Conservation (phyloP, 2,797 vertebrate species). For the Hypotaenidia okinawae region DNA sequence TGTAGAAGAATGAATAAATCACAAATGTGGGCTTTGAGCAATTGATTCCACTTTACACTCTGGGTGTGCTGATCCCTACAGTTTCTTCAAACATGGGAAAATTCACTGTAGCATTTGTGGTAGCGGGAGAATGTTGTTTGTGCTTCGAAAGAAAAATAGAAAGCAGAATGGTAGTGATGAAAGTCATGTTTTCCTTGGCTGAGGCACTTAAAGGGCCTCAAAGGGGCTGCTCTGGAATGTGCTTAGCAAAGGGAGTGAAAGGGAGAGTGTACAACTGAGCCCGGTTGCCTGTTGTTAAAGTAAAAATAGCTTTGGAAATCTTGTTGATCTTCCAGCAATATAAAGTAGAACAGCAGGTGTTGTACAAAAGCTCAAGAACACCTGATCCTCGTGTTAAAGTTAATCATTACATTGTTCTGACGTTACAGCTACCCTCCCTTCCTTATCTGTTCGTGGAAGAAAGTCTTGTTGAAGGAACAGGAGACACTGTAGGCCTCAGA, state of each 20-base stretch:
- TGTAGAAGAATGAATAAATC: background rate
- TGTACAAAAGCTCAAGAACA: constrained; percentile 51
- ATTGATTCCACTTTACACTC: background rate
- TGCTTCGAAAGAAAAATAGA: constrained; percentile 62
- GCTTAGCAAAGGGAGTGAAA: constrained; percentile 55
- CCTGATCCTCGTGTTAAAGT: constrained; percentile 39
- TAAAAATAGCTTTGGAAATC: constrained; percentile 58
- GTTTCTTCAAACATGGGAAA: constrained; percentile 8
- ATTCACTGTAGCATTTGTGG: background rate
- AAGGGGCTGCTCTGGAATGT: constrained; percentile 64
- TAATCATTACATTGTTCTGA: constrained; percentile 45
- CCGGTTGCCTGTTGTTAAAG: constrained; percentile 21
- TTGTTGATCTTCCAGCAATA: constrained; percentile 41
- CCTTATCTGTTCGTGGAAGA: background rate
- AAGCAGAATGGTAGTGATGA: constrained; percentile 44
- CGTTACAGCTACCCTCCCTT: background rate
- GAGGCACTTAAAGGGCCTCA: constrained; percentile 47
- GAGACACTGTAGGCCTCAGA: background rate
- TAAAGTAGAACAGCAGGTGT: constrained; percentile 57
- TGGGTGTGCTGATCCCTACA: background rate
- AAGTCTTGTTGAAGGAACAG: constrained; percentile 18
- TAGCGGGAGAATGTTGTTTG: background rate
- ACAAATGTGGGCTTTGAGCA: background rate
- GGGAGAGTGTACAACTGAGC: constrained; percentile 37
- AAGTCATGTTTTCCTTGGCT: constrained; percentile 65